Evolutionary conservation across 2,113 vertebrate genomes (phyloP).

Genomic region (Coptodon bakossiorum): DNA sequence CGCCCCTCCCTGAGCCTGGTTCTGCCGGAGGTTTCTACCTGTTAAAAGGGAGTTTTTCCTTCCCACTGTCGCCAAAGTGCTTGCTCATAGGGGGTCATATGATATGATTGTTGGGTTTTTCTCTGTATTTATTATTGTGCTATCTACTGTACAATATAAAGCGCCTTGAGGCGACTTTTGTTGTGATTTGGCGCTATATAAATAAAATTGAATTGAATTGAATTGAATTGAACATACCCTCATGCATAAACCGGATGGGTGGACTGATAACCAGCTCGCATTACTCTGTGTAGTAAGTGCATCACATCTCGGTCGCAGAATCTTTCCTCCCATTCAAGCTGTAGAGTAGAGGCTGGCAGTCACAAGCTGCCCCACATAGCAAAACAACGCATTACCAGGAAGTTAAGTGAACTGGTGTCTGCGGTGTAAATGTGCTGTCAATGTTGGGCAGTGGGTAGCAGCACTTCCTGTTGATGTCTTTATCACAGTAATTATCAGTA

Average conservation of each 20-base stretch:
- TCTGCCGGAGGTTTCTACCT: too few relatives aligned
- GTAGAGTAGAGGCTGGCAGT: not conserved
- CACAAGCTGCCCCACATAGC: not conserved
- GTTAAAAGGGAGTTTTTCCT: too few relatives aligned
- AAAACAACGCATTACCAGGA: conserved; percentile 14
- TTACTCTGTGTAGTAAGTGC: not conserved
- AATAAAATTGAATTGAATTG: too few relatives aligned
- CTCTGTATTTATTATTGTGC: too few relatives aligned
- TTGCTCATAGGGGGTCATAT: too few relatives aligned
- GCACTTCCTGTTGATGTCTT: conserved; percentile 33
- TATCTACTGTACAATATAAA: too few relatives aligned
- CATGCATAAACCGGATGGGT: not conserved
- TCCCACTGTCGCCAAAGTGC: too few relatives aligned
- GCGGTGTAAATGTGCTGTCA: not conserved
- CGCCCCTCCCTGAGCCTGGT: too few relatives aligned
- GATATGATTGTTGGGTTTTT: too few relatives aligned
- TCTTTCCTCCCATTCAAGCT: not conserved
- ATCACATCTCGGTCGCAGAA: not conserved
- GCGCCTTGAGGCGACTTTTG: too few relatives aligned
- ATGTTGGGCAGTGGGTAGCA: conserved; percentile 16
- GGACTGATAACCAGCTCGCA: not conserved
- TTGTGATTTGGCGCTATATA: too few relatives aligned
- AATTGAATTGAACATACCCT: too few relatives aligned
- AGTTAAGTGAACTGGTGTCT: not conserved
- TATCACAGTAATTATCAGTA: not conserved